These are phyloP conservation scores for Asteroscopus sphinx DNA, from an alignment of 2,888 invertebrate species.

Conservation along the genomic window DNA sequence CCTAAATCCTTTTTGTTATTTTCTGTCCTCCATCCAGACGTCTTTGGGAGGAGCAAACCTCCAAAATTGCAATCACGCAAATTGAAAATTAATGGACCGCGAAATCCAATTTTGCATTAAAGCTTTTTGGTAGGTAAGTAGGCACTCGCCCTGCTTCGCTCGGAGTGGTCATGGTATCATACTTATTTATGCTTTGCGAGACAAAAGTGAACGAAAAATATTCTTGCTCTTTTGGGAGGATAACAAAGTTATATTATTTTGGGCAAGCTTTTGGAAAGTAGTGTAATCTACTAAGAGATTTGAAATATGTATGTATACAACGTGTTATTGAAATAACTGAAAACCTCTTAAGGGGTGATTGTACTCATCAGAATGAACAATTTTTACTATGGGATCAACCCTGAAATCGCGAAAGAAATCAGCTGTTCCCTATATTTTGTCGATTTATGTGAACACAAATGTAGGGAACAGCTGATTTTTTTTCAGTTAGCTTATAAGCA, in stretches of 20 bases:
- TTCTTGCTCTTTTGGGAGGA: conserved; percentile 25
- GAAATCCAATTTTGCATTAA: conserved; percentile 88
- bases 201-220: conserved; percentile 46
- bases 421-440: no score
- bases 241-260: conserved; percentile 16
- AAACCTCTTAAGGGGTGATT: no score
- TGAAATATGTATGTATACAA: no score
- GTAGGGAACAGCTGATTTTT: no score
- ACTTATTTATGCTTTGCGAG: conserved; percentile 55
- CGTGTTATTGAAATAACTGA: no score
- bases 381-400: no score
- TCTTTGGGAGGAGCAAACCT: conserved; percentile 85
- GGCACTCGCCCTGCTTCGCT: conserved; percentile 67
- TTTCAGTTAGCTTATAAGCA: no score
- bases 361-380: no score
- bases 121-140: conserved; percentile 81
- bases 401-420: no score
- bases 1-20: conserved; percentile 83
- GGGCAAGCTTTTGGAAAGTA: conserved; percentile 2
- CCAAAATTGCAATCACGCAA: conserved; percentile 89
- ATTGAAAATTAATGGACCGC: conserved; percentile 89
- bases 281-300: not conserved
- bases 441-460: no score
- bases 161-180: conserved; percentile 59
- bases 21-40: conserved; percentile 80